Conservation (phyloP, 2,113 vertebrate genomes). For the Tangachromis dhanisi region DNA sequence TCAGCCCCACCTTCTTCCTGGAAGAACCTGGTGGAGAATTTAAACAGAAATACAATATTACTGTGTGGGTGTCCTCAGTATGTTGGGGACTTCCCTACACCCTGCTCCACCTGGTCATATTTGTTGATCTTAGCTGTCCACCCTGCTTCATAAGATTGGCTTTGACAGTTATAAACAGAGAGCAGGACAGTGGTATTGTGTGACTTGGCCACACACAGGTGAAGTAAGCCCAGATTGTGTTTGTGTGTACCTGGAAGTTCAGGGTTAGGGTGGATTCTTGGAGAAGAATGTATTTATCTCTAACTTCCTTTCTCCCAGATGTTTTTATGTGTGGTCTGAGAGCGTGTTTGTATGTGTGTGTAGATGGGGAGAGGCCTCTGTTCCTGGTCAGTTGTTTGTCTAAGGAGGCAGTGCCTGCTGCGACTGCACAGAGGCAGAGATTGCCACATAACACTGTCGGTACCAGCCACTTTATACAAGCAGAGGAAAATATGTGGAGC, state of each 20-base stretch:
- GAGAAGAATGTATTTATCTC: background rate
- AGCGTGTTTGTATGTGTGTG: background rate
- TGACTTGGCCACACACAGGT: background rate
- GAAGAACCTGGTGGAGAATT: background rate
- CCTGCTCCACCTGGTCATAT: conserved; percentile 35
- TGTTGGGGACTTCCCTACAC: conserved; percentile 37
- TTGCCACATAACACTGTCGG: background rate
- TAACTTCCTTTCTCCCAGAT: background rate
- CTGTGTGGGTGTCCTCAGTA: conserved; percentile 34
- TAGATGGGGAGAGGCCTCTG: background rate
- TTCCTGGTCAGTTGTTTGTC: conserved; percentile 20
- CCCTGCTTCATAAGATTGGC: conserved; percentile 13
- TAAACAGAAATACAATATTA: conserved; percentile 18
- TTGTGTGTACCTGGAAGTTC: background rate
- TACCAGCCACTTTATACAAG: background rate
- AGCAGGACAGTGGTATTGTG: background rate
- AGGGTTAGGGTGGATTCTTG: conserved; percentile 2
- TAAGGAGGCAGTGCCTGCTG: background rate
- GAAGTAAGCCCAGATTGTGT: background rate
- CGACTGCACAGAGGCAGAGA: background rate
- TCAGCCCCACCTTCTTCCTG: conserved; percentile 2
- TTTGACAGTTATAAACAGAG: background rate
- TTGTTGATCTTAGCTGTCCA: conserved; percentile 58
- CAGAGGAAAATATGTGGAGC: conserved; percentile 11
- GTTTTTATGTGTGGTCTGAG: background rate